These are phyloP conservation scores for Beris morrisii DNA, from an alignment of 2,888 invertebrate species.

Conservation along the genomic window DNA sequence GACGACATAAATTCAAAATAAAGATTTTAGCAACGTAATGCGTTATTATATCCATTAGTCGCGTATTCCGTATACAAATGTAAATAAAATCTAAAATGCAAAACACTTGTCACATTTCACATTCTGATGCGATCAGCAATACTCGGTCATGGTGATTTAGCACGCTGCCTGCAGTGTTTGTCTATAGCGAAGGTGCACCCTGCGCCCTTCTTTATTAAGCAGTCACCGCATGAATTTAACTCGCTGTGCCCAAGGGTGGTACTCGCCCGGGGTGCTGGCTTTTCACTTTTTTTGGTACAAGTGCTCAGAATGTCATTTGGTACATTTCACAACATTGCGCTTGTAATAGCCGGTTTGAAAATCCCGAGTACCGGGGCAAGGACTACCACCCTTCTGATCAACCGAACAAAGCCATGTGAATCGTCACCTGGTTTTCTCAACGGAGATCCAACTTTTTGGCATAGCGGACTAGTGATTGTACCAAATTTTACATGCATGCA, in stretches of 20 bases:
- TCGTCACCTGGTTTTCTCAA: slow-evolving; percentile 30
- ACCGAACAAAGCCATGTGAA: slow-evolving; percentile 29
- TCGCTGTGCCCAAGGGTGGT: neutral
- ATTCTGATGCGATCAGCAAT: slow-evolving; percentile 34
- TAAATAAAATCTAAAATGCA: slow-evolving; percentile 27
- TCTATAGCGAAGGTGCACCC: neutral
- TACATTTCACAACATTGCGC: slow-evolving; percentile 30
- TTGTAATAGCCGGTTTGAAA: too few relatives aligned
- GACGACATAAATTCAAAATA: too few relatives aligned
- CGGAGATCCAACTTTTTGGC: slow-evolving; percentile 14
- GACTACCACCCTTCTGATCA: slow-evolving; percentile 4
- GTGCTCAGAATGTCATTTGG: slow-evolving; percentile 32
- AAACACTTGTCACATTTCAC: slow-evolving; percentile 35
- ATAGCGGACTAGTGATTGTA: slow-evolving; percentile 3
- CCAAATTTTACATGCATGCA: slow-evolving; percentile 21
- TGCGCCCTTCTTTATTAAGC: slow-evolving; percentile 17
- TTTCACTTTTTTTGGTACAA: neutral
- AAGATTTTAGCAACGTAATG: too few relatives aligned
- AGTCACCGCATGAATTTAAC: slow-evolving; percentile 3
- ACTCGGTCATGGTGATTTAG: slow-evolving; percentile 22
- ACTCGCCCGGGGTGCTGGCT: slow-evolving; percentile 5
- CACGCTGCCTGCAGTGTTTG: slow-evolving; percentile 10
- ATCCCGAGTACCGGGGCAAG: neutral
- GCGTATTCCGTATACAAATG: slow-evolving; percentile 1
- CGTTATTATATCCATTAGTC: too few relatives aligned